Base-by-base conservation (phyloP, 2,888 invertebrate genomes). In the Drosophila gaucha region DNA sequence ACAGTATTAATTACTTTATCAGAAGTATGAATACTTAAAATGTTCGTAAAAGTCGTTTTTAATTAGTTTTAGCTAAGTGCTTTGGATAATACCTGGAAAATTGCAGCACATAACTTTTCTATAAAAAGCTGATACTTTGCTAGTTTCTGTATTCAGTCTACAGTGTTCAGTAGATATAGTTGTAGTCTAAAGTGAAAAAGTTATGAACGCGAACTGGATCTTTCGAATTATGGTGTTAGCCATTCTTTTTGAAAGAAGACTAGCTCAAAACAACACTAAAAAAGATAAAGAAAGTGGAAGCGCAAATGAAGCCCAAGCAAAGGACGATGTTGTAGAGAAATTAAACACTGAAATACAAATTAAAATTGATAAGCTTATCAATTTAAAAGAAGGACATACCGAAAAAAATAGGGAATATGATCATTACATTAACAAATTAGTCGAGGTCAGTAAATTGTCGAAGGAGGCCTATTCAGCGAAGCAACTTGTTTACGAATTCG, bases 181-280 rank as follows among this genome's bases (percentile, higher is more conserved):
- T 9, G 9, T 26, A n/a, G 36, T 18, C 1, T 36, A 10, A 18
- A 18, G 36, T 36, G 6, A 10, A 36, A 10, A 12, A 24, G 16
- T 22, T n/a, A 56, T 56, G 56, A 24, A n/a, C 16, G 28, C 5
- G 6, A 51, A 52, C 1, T 26, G 12, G 30, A 26, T 26, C n/a
- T 9, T 52, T 18, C 14, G 31, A 1, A 2, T n/a, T 3, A 14
- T 33, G 12, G 2, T 1, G 9, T 12, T 54, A 6, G 4, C 22
- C 9, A 1, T n/a, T 39, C 16, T 8, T 35, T 35, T 31, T 31
- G 31, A 2, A n/a, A n/a, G 6, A 1, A n/a, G 6, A 18, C 18
- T 10, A 9, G 18, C 16, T 10, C 36, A 6, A 31, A 3, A 3
- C 1, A n/a, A n/a, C n/a, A n/a, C n/a, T n/a, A n/a, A n/a, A n/a